Percentiles rank a stretch among this genome's conserved stretches.
Conservation (phyloP, 30 jellyfish, hydroid and myxozoan genomes). For the Aurelia sp. region DNA sequence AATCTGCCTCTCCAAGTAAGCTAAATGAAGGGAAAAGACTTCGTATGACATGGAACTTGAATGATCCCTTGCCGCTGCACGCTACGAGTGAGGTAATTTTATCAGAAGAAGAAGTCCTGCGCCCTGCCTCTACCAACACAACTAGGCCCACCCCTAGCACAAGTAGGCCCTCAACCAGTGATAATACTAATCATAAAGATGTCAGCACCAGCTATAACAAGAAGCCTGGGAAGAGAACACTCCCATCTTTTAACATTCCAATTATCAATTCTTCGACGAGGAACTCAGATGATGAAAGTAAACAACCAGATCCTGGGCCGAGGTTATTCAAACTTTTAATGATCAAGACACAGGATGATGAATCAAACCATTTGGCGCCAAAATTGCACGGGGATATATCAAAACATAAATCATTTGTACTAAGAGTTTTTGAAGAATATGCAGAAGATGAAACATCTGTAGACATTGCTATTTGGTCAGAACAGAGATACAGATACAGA, state of each 20-base stretch:
- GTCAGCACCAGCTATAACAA: no score
- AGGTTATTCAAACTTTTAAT: neutral
- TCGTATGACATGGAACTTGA: slow-evolving; percentile 14
- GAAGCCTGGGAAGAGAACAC: no score
- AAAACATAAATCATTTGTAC: neutral
- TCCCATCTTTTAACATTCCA: neutral
- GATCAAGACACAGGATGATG: neutral
- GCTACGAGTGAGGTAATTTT: neutral
- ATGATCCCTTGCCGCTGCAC: neutral
- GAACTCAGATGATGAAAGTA: neutral
- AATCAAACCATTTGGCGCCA: no score
- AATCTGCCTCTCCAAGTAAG: slow-evolving; percentile 19
- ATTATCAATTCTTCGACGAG: neutral
- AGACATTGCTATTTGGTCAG: neutral
- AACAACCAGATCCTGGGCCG: neutral
- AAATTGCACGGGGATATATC: no score
- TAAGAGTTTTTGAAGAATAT: neutral
- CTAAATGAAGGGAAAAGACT: slow-evolving; percentile 48
- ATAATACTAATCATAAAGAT: no score
- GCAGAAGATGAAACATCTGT: neutral
- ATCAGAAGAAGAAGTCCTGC: neutral
- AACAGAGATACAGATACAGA: neutral
- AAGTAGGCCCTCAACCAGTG: no score
- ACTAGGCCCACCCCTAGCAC: no score
- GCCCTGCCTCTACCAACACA: no score